Evolutionary conservation across 2,888 invertebrate genomes (phyloP).

Genomic region (Noctua janthe): DNA sequence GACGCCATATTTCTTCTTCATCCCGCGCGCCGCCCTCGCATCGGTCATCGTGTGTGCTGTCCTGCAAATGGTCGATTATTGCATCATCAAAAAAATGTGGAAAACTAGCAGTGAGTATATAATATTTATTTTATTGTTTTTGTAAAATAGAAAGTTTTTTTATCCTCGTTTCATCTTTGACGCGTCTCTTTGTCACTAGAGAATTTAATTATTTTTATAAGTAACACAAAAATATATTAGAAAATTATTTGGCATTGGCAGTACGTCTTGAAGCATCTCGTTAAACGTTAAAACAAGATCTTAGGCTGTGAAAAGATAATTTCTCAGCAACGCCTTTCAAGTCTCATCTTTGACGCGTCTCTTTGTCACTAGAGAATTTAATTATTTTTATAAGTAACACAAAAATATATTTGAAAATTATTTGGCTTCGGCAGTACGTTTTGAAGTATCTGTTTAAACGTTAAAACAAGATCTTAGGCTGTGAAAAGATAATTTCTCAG

Average conservation of each 20-base stretch:
- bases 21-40: slow-evolving; percentile 92
- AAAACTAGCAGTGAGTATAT: slow-evolving; percentile 90
- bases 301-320: slow-evolving; percentile 34
- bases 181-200: background rate
- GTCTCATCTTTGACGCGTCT: background rate
- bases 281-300: slow-evolving; percentile 21
- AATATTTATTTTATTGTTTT: background rate
- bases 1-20: slow-evolving; percentile 94
- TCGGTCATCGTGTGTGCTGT: slow-evolving; percentile 95
- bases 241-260: background rate
- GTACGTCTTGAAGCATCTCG: slow-evolving; percentile 5
- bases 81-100: slow-evolving; percentile 92
- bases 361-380: background rate
- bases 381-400: background rate
- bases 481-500: slow-evolving; percentile 35
- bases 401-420: background rate
- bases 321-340: background rate
- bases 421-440: background rate
- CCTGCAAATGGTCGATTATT: slow-evolving; percentile 93
- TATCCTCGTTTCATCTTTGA: background rate
- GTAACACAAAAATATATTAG: background rate
- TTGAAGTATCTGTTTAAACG: slow-evolving; percentile 19
- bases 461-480: background rate
- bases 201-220: background rate
- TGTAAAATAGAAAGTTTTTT: background rate